Evolutionary conservation across 2,113 vertebrate species (phyloP), one percentile per base, ranked within the genome.

Genomic region (Podilymbus podiceps): DNA sequence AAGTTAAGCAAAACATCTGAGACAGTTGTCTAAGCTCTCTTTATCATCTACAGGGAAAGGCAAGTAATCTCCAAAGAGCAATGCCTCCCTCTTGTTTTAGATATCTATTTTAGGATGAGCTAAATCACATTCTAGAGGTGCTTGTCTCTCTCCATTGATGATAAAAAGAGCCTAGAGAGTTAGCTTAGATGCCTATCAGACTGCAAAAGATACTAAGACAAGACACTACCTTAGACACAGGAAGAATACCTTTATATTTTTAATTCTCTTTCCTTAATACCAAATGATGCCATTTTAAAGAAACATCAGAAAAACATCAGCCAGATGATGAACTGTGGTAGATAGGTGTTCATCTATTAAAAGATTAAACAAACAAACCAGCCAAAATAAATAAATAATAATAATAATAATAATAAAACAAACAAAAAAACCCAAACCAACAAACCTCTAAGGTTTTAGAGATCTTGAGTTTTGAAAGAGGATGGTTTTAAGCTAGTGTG

Each of bases 21-120:
- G 20, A 47, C 44, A 31, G 82, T 71, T 88, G 19, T 60, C 42
- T 96, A 63, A 31, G 31, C 5, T 92, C 15, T n/a, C 46, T 88
- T 95, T 81, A 67, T 93, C 59, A 74, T 18, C 50, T 59, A 27
- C 28, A 85, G n/a, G 16, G 55, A 88, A 62, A 91, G 72, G 74
- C 11, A 71, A 22, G 22, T n/a, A 90, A 94, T 69, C 59, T 92
- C 83, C 50, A 74, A 66, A 88, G 78, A 71, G 25, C 12, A 86
- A 38, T 74, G 28, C 10, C 17, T 90, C 31, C 31, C 24, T 92
- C 68, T 90, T 86, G 59, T 50, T 95, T 71, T 78, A 88, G 67
- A 38, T 80, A 74, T 55, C 76, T 96, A 30, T 88, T 96, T 95
- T 86, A 83, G 31, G 82, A 74, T 80, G 35, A 88, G 21, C 12